Evolutionary conservation across 1,140 invertebrate species (phyloP).

Genomic region (Solenopsis invicta): DNA sequence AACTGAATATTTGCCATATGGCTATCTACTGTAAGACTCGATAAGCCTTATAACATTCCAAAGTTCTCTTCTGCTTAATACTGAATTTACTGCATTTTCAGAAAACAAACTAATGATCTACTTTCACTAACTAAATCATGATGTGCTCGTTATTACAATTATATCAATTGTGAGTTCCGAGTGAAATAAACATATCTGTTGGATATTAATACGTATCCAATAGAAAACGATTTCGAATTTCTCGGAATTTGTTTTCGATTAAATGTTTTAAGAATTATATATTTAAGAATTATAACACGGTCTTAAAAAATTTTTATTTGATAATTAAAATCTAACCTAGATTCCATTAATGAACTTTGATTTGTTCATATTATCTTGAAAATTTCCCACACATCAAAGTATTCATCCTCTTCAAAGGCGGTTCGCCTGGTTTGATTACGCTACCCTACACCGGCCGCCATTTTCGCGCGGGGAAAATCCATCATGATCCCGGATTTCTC

Average conservation of each 20-base stretch:
- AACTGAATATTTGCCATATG: slow-evolving; percentile 3
- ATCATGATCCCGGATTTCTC: slow-evolving; percentile 63
- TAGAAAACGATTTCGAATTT: background rate
- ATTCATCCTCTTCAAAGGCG: background rate
- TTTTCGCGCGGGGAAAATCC: slow-evolving; percentile 51
- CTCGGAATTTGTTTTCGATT: background rate
- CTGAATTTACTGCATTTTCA: background rate
- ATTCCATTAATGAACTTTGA: background rate
- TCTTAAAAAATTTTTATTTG: background rate
- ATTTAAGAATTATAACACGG: background rate
- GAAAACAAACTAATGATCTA: background rate
- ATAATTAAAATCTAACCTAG: background rate
- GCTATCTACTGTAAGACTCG: slow-evolving; percentile 16
- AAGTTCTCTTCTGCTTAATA: background rate
- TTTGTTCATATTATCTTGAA: background rate
- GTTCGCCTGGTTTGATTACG: slow-evolving; percentile 20
- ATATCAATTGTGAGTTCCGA: slow-evolving; percentile 10
- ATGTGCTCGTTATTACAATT: too few species aligned
- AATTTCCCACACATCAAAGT: slow-evolving; percentile 9
- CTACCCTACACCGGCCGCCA: slow-evolving; percentile 26
- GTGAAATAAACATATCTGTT: background rate
- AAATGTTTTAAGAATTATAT: background rate
- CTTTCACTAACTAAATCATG: background rate
- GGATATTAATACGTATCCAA: background rate
- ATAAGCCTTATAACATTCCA: background rate